phyloP scores from a whole-genome alignment of 2,888 invertebrate genomes.

The Macrosiphum euphorbiae region DNA sequence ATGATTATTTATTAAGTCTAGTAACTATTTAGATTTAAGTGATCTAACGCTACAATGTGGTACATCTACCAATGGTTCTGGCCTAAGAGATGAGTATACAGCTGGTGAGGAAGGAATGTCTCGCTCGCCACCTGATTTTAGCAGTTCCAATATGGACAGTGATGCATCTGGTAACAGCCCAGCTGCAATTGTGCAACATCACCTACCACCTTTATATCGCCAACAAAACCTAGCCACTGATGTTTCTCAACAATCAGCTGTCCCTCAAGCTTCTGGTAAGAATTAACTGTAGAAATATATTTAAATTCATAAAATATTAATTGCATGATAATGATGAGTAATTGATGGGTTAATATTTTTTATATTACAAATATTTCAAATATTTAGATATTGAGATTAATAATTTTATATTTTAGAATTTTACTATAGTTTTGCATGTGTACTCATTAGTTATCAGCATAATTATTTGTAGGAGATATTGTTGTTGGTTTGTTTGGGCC shows the following conservation, averaged over 20 bases:
- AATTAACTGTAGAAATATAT: not conserved
- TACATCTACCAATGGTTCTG: conserved; percentile 60
- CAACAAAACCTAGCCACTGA: conserved; percentile 55
- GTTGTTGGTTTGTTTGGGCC: conserved; percentile 59
- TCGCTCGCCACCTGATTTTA: conserved; percentile 65
- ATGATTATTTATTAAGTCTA: not conserved
- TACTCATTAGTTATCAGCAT: conserved; percentile 61
- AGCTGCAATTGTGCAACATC: conserved; percentile 63
- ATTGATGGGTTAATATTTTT: not conserved
- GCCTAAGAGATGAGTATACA: conserved; percentile 89
- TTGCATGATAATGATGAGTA: conserved; percentile 35
- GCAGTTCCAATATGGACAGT: conserved; percentile 63
- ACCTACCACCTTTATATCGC: conserved; percentile 52
- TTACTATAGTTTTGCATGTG: conserved; percentile 56
- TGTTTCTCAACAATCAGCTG: conserved; percentile 54
- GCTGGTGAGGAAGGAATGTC: conserved; percentile 73
- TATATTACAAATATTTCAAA: not conserved
- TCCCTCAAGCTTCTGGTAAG: conserved; percentile 56
- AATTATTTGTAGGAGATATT: conserved; percentile 64
- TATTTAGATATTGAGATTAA: conserved; percentile 1
- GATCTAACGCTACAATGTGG: conserved; percentile 90
- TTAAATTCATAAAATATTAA: conserved; percentile 1
- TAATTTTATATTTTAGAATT: conserved; percentile 48
- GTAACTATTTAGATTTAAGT: conserved; percentile 80
- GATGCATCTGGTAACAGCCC: conserved; percentile 59